These are phyloP conservation scores for Petrolisthes cinctipes DNA, from an alignment of 2,888 invertebrate species.

Conservation along the genomic window DNA sequence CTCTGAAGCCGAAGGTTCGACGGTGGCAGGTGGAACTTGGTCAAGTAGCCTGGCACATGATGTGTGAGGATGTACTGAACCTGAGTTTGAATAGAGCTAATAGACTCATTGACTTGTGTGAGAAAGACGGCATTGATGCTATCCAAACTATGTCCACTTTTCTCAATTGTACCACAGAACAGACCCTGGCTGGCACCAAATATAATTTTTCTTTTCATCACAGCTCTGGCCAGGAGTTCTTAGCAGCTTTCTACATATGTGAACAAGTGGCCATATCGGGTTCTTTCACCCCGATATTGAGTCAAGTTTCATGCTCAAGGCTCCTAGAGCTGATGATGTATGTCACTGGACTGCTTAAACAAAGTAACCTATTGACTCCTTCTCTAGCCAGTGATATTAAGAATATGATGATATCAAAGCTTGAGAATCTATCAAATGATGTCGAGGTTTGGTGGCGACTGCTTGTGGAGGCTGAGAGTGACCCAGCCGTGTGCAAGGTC, in stretches of 20 bases:
- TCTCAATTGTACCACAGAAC: conserved; percentile 37
- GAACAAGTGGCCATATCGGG: conserved; percentile 13
- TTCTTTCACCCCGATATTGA: conserved; percentile 21
- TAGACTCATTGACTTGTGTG: conserved; percentile 39
- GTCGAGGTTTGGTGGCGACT: conserved; percentile 23
- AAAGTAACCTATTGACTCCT: conserved; percentile 19
- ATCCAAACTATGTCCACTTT: conserved; percentile 59
- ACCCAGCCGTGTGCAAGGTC: conserved; percentile 15
- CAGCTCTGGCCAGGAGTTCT: conserved; percentile 46
- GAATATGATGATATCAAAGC: neutral
- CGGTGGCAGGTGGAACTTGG: conserved; percentile 42
- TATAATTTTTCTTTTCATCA: conserved; percentile 56
- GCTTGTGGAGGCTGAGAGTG: conserved; percentile 35
- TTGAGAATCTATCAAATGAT: conserved; percentile 1
- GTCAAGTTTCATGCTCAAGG: conserved; percentile 24
- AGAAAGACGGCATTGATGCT: conserved; percentile 45
- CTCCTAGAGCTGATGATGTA: conserved; percentile 52
- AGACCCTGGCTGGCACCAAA: conserved; percentile 32
- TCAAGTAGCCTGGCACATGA: conserved; percentile 55
- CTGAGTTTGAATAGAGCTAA: conserved; percentile 30
- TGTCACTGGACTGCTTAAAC: conserved; percentile 48
- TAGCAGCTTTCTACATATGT: conserved; percentile 52
- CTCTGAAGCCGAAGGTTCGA: conserved; percentile 29
- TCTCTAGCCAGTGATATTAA: conserved; percentile 32
- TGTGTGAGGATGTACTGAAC: conserved; percentile 38